Evolutionary conservation across 2,113 vertebrate genomes (phyloP).

Genomic region (Saccopteryx bilineata): DNA sequence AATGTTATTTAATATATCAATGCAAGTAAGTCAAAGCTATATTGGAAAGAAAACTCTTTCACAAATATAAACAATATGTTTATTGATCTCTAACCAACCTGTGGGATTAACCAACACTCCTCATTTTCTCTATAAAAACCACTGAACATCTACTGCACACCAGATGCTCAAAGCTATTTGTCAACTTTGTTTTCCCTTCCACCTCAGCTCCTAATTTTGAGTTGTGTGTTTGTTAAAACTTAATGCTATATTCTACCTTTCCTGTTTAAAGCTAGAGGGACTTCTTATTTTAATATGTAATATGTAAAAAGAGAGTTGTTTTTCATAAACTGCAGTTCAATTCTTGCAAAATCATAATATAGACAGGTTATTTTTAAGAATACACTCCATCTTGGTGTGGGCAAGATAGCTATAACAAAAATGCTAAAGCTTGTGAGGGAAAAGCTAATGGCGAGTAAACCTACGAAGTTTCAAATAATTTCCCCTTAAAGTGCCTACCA

Average conservation of each 20-base stretch:
- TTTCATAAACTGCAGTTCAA: not conserved
- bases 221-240: not conserved
- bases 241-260: not conserved
- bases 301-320: not conserved
- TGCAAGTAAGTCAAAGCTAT: not conserved
- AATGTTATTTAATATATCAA: not conserved
- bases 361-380: not conserved
- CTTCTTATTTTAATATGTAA: not conserved
- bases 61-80: not conserved
- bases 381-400: not conserved
- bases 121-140: not conserved
- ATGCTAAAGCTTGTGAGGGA: not conserved
- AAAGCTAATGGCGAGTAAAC: not conserved
- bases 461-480: not conserved
- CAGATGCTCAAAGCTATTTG: not conserved
- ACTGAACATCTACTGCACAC: not conserved
- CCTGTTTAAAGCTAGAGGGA: not conserved
- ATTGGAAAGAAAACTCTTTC: not conserved
- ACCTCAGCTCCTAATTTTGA: not conserved
- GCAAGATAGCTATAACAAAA: not conserved
- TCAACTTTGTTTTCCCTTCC: not conserved
- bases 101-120: not conserved
- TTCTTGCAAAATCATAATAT: not conserved
- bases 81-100: not conserved
- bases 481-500: not conserved